Percentiles rank a stretch among this genome's conserved stretches.
phyloP scores from a whole-genome alignment of 2,888 invertebrate genomes.

The Caenorhabditis sulstoni region DNA sequence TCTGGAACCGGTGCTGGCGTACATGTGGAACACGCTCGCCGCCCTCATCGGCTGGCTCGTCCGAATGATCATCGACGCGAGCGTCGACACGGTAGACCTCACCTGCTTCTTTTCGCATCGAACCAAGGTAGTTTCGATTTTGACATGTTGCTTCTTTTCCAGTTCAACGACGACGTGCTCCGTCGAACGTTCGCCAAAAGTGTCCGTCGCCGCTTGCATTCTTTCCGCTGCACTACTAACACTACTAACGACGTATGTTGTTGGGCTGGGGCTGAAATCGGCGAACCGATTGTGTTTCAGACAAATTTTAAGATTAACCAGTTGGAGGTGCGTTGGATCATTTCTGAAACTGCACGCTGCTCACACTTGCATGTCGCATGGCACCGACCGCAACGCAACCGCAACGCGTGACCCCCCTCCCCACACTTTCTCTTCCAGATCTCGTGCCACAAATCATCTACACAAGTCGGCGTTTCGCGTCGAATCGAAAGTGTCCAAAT shows the following conservation, averaged over 20 bases:
- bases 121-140: constrained; percentile 16
- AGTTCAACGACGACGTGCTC: constrained; percentile 48
- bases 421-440: constrained; percentile 15
- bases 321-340: not conserved
- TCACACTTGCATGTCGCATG: too few species aligned
- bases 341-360: too few species aligned
- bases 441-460: constrained; percentile 31
- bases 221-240: constrained; percentile 9
- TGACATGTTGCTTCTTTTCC: constrained; percentile 1
- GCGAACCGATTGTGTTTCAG: not conserved
- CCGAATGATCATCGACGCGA: constrained; percentile 68
- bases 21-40: constrained; percentile 62
- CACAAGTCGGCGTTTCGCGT: constrained; percentile 7
- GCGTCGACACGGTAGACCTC: constrained; percentile 64
- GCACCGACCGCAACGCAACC: too few species aligned
- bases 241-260: constrained; percentile 36
- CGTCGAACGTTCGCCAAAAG: constrained; percentile 45
- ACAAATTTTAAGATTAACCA: not conserved
- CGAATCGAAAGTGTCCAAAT: constrained; percentile 35
- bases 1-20: constrained; percentile 59
- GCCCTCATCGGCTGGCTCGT: constrained; percentile 67
- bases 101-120: constrained; percentile 12
- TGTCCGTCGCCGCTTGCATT: constrained; percentile 27
- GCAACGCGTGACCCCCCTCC: too few species aligned
- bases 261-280: not conserved